Evolutionary conservation across 53 echinoderm and acorn worm species (phyloP), one percentile per base, ranked within the genome.

Genomic region (Stichopus horrens): DNA sequence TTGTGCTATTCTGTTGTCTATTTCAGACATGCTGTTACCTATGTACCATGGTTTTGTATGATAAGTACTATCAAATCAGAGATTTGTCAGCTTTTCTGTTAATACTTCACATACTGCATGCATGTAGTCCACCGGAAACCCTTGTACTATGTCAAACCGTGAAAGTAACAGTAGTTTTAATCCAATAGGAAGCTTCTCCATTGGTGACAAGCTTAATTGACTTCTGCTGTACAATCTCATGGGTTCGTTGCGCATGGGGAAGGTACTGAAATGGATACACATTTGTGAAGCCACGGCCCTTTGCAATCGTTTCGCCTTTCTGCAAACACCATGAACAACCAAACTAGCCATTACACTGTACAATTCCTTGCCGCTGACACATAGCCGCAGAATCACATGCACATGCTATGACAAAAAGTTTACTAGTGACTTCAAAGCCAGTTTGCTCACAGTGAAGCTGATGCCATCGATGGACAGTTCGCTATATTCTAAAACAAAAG

Each of bases 321-420:
- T 89, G 83, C 4, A 74, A 13, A 23, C 84, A 83, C 90, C 90
- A 83, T 9, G 74, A 53, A 83, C 90, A 89, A 5, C 90, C 90
- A 83, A 58, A 83, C 18, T 87, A 75, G 19, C 91, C 91, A 78
- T 91, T 91, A 22, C 37, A 88, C 66, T 91, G 91, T 63, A 55
- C 74, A n/a, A 84, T 83, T 3, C 88, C 74, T 76, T 91, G 91
- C 37, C 88, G 68, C 57, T 88, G 88, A 75, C 91, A 91, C 16
- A 86, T 83, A n/a, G 91, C 89, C 58, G 88, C 91, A 51, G 83
- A 83, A 9, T 91, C 88, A 88, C 89, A 91, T 5, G 89, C 73
- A 52, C 81, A 88, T 19, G 88, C 65, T 5, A 51, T 73, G 51
- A 83, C 88, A 76, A 58, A 88, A 52, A 88, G 10, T 22, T 22